Conservation (phyloP, 2,113 vertebrate genomes). For the Cyanocitta stelleri region DNA sequence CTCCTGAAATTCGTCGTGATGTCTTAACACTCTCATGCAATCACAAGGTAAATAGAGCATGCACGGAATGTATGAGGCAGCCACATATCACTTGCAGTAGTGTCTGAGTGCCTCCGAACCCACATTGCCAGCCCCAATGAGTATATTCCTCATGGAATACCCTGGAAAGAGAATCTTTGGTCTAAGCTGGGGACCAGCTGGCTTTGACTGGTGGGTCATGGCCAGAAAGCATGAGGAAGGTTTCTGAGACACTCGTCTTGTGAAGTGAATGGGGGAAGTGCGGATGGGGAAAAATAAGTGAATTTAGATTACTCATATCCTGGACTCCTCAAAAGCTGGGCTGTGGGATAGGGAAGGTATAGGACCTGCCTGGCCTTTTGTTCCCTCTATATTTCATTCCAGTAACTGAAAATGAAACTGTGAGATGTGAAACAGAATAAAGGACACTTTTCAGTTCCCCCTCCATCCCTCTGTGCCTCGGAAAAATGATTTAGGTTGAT, state of each 20-base stretch:
- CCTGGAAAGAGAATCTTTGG: not conserved
- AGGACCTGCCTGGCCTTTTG: not conserved
- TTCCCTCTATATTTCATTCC: not conserved
- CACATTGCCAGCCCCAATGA: not conserved
- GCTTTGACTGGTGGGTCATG: not conserved
- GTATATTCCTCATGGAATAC: not conserved
- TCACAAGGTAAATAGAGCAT: not conserved
- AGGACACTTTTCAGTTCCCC: not conserved
- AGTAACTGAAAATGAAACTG: not conserved
- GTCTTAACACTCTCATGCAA: not conserved
- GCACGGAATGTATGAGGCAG: not conserved
- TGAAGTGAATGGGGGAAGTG: not conserved
- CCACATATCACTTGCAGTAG: not conserved
- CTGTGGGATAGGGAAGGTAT: not conserved
- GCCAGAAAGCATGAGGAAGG: not conserved
- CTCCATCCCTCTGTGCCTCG: not conserved
- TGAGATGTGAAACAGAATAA: not conserved
- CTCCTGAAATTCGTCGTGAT: not conserved
- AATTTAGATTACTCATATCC: not conserved
- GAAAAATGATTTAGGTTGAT: constrained; percentile 13
- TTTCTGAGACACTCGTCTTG: not conserved
- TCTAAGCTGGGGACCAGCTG: not conserved
- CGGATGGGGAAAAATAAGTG: not conserved
- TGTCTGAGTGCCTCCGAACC: not conserved
- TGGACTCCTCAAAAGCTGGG: not conserved